These are phyloP conservation scores for Tupaia chinensis DNA, from an alignment of 2,113 vertebrate genomes.

Conservation along the genomic window DNA sequence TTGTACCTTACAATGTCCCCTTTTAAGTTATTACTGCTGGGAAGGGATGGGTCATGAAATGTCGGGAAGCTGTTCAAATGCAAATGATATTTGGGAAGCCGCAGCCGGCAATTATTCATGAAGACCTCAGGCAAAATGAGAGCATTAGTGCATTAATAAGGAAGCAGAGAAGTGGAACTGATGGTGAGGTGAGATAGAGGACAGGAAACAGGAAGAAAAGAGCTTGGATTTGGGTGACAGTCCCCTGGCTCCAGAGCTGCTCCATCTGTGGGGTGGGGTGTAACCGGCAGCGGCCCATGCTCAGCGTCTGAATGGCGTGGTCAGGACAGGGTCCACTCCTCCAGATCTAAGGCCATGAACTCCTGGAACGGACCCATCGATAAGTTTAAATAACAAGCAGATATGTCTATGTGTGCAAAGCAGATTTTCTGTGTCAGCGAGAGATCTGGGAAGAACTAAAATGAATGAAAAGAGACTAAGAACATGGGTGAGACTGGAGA, in stretches of 20 bases:
- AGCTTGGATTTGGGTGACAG: background rate
- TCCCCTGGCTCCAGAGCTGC: too few relatives aligned
- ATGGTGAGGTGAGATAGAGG: background rate
- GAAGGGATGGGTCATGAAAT: slow-evolving; percentile 19
- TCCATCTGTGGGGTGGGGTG: background rate
- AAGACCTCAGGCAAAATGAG: slow-evolving; percentile 23
- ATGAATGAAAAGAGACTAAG: background rate
- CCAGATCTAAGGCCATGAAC: background rate
- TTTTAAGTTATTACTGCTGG: slow-evolving; percentile 21
- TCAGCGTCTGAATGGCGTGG: background rate
- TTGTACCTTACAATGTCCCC: slow-evolving; percentile 18
- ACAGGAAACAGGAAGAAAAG: background rate
- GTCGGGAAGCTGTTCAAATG: slow-evolving; percentile 48
- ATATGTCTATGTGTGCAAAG: background rate
- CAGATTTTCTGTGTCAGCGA: background rate
- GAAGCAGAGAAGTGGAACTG: background rate
- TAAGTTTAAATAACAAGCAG: background rate
- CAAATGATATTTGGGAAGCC: slow-evolving; percentile 53
- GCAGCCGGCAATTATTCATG: slow-evolving; percentile 28
- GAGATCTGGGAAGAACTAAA: background rate
- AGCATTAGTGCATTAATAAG: background rate
- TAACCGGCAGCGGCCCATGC: background rate
- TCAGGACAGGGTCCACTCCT: background rate
- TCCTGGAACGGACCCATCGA: background rate
- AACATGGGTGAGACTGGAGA: rapidly evolving